phyloP scores from a whole-genome alignment of 2,888 invertebrate species.

The Octonoba sinensis region DNA sequence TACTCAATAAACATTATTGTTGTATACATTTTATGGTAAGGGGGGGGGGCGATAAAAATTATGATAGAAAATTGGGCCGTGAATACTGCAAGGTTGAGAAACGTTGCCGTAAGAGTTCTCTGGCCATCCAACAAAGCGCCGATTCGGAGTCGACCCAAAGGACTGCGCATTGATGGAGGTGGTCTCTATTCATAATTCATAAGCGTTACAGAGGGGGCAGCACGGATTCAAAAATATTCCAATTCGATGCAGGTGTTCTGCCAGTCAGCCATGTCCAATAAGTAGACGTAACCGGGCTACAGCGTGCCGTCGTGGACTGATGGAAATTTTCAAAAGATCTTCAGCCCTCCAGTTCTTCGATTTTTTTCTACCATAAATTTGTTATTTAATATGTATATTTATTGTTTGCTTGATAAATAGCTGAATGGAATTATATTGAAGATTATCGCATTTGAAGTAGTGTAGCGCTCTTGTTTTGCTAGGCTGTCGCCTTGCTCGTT shows the following conservation, averaged over 20 bases:
- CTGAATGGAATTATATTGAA: not conserved
- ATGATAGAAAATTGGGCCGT: too few relatives aligned
- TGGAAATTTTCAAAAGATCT: not conserved
- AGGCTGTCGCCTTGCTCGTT: conserved; percentile 1
- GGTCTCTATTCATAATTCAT: not conserved
- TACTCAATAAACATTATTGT: too few relatives aligned
- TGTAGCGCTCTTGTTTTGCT: not conserved
- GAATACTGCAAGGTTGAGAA: too few relatives aligned
- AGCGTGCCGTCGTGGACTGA: not conserved
- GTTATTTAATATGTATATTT: not conserved
- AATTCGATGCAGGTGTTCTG: conserved; percentile 8
- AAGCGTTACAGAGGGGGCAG: not conserved
- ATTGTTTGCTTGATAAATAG: not conserved
- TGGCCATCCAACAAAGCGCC: not conserved
- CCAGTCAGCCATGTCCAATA: not conserved
- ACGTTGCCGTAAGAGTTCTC: not conserved
- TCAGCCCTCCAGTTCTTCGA: not conserved
- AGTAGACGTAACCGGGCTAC: not conserved
- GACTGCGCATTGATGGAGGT: not conserved
- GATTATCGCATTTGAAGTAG: not conserved
- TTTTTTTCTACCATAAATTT: not conserved
- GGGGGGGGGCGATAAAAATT: too few relatives aligned
- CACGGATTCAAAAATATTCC: not conserved
- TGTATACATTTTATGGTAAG: too few relatives aligned
- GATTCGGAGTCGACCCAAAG: not conserved